Evolutionary conservation across 2,888 invertebrate species (phyloP), one percentile per base, ranked within the genome.

Genomic region (Diarsia rubi): DNA sequence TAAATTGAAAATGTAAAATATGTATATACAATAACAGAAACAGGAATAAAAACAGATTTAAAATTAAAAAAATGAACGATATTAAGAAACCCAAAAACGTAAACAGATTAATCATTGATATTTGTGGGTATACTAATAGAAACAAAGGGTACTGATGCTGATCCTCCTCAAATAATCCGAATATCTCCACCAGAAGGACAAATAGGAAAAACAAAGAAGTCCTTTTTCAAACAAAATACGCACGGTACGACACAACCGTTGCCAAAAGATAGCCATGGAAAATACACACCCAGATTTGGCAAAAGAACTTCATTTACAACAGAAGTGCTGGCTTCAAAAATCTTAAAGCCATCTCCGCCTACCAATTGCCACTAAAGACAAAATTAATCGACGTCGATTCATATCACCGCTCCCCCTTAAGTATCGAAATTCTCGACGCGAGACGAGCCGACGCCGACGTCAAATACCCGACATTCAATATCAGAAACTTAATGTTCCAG

Each of bases 401-500:
- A 70, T 78, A 69, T 65, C 64, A 70, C 24, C 49, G 57, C 71
- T 68, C 75, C 73, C 37, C 42, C 59, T 74, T 63, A 85, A 74
- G 72, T 70, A 80, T 73, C 65, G 27, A 73, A 72, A 83, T 73
- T 74, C 79, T 70, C 78, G 64, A 59, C 52, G 72, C 77, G 68
- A 78, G 84, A 75, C 69, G 75, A 80, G 64, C 64, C 69, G 65
- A 69, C 76, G 64, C 64, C 69, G 65, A 69, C 76, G 70, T 84
- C 78, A 75, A 87, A 86, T 69, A 74, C 77, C 77, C 62, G 59
- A 77, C 75, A 79, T 83, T 83, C 81, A 84, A 88, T 85, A 88
- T 81, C 79, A 73, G 57, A 78, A 86, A 85, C 67, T 86, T 81
- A 85, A 88, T 78, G 83, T 85, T 71, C 87, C 80, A 73, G 69